Conservation (phyloP, 53 echinoderm and acorn worm species). For the Paracentrotus lividus region DNA sequence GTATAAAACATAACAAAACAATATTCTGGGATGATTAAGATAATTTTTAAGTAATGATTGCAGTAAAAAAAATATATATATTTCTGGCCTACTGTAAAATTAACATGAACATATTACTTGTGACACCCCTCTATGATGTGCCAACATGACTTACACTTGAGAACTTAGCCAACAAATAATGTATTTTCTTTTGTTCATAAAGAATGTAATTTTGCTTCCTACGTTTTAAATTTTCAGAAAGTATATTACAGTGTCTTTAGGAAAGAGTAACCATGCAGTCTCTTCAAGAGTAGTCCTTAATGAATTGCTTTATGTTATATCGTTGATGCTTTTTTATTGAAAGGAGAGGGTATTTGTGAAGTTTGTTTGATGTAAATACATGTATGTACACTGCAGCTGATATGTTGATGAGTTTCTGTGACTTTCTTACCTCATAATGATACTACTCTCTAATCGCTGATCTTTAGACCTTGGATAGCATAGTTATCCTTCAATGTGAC, state of each 20-base stretch:
- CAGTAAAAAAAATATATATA: no score
- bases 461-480: background rate
- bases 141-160: conserved; percentile 22
- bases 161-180: conserved; percentile 40
- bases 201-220: background rate
- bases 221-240: background rate
- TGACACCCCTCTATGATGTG: conserved; percentile 6
- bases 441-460: background rate
- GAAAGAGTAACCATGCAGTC: background rate
- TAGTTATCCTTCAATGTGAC: background rate
- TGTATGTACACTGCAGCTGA: conserved; percentile 46
- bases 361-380: conserved; percentile 35
- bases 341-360: conserved; percentile 17
- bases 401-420: conserved; percentile 13
- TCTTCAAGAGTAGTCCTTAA: background rate
- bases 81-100: no score
- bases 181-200: background rate
- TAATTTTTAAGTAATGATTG: no score
- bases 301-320: background rate
- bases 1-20: no score
- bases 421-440: conserved; percentile 47
- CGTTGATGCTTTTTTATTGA: background rate
- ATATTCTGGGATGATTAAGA: no score
- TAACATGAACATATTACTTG: no score
- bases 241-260: conserved; percentile 21